Evolutionary conservation across 2,797 vertebrate genomes (phyloP), one percentile per base, ranked within the genome.

Genomic region (Danio aesculapii): DNA sequence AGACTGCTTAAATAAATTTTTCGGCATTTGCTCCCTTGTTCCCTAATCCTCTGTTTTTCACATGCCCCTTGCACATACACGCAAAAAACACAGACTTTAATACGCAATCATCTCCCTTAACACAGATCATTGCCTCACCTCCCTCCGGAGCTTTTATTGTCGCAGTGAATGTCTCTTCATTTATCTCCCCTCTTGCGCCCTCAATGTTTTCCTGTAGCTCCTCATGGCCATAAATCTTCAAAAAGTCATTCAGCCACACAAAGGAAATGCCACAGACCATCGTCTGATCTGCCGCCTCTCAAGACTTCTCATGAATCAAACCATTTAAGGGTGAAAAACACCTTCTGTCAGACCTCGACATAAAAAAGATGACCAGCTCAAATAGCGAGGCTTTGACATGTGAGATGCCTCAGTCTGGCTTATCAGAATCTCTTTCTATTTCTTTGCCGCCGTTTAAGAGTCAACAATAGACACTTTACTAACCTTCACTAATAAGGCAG

Each of bases 261-360:
- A 81, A 82, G 81, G 21, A 86, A 84, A 87, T 84, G 81, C 83
- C 85, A 85, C 75, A 58, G 70, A 50, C 69, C 57, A 77, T 44
- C 57, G 68, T 49, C 73, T 17, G 61, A 49, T 70, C 73, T 50
- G 77, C 41, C 6, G 10, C 61, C 61, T 75, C 72, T 58, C 57
- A 66, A 78, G 44, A 75, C 50, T 39, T 64, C 66, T 55, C 76
- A 83, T 85, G 69, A 79, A 79, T 80, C 81, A 82, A 82, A 76
- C 30, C 72, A 46, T 63, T 67, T 80, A 76, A 67, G 30, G 77
- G 64, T 82, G 61, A 72, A 82, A 84, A 80, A 68, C 39, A 66
- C 80, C 79, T 79, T 82, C 52, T 79, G 71, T 64, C 80, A 68
- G 50, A 21, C 70, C 59, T 46, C 12, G 14, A 72, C 61, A 68